These are phyloP conservation scores for Pseudotriccus pelzelni DNA, from an alignment of 2,797 vertebrate genomes.

Conservation along the genomic window DNA sequence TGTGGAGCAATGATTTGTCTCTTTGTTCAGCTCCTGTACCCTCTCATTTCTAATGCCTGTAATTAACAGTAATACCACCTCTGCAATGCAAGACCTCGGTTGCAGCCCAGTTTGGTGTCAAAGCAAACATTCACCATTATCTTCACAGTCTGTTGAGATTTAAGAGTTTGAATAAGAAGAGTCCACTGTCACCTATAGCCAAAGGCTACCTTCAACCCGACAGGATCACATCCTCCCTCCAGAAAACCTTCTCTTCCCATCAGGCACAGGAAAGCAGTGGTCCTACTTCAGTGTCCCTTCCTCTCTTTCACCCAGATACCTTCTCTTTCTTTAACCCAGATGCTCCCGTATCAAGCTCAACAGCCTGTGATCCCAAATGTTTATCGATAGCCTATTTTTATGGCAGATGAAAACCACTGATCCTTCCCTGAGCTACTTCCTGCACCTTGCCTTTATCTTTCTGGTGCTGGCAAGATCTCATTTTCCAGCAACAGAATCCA, in stretches of 20 bases:
- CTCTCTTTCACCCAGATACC: background rate
- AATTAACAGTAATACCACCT: background rate
- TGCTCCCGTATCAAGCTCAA: background rate
- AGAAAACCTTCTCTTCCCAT: background rate
- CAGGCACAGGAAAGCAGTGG: accelerated
- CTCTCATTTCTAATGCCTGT: background rate
- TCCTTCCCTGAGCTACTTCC: background rate
- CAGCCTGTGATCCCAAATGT: background rate
- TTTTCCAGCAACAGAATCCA: background rate
- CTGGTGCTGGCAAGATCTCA: background rate
- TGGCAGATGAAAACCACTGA: background rate
- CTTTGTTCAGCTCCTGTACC: background rate
- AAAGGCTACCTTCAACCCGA: background rate
- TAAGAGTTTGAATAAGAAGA: background rate
- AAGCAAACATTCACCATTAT: background rate
- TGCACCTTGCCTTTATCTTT: background rate
- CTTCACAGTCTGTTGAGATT: background rate
- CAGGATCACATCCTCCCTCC: background rate
- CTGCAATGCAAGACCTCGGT: background rate
- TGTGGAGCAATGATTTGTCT: background rate
- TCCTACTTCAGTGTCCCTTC: background rate
- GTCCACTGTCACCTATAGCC: background rate
- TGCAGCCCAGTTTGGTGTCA: background rate
- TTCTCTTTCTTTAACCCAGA: background rate
- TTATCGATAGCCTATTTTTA: background rate